Base-by-base conservation (phyloP, 2,797 vertebrate genomes). In the Oreochromis mossambicus region DNA sequence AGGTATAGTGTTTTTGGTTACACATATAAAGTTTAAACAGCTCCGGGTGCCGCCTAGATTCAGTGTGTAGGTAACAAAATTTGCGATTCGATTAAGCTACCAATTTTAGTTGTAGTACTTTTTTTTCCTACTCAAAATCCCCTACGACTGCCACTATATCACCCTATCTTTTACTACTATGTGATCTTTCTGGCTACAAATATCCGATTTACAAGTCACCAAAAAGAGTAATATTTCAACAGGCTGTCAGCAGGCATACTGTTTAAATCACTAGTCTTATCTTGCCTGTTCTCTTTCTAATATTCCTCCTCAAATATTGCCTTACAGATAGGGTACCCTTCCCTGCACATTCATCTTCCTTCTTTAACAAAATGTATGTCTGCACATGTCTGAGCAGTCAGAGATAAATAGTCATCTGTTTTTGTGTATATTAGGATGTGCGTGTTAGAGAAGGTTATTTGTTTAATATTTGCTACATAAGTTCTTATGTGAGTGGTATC, bases 281-380 rank as follows among this genome's bases (percentile, higher is more conserved):
- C 92, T 90, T 52, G 66, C 61, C 85, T 38, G 24, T 83, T 83
- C 91, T 90, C 88, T 85, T 93, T 90, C 89, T 91, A 88, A 95
- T 92, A 93, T 93, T 91, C 91, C 87, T 55, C 82, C 85, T 92
- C 92, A 91, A 91, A 93, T 93, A 93, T 93, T 92, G 86, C 85
- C 78, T 91, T 89, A 83, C 55, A 92, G 85, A 89, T 91, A 84
- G 41, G 87, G 75, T 90, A 93, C 91, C 88, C 88, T 70, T 78
- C 77, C 80, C 68, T 29, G 79, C 87, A 85, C 91, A 92, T 94
- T 91, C 89, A 91, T 95, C 93, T 92, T 86, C 66, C 51, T 79
- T 81, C 79, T 79, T 73, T n/a, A 24, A 75, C 78, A 21, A 32
- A 84, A 80, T 83, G 83, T 87, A 76, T 79, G 87, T 83, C 79